Evolutionary conservation across 2,797 vertebrate genomes (phyloP), one percentile per base, ranked within the genome.

Genomic region (Gymnocypris eckloni): DNA sequence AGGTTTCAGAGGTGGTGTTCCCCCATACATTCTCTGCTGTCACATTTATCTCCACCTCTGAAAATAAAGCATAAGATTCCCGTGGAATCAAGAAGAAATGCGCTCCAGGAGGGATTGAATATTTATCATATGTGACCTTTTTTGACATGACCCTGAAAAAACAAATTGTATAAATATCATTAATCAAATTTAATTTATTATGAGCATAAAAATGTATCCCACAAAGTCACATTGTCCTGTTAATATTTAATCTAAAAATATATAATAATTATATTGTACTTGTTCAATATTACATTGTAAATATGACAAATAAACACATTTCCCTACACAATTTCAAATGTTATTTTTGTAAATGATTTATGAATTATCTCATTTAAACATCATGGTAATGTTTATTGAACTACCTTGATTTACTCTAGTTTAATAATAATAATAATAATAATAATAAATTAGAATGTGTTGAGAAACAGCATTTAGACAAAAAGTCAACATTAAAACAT

Each of bases 21-120:
- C 98, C 97, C n/a, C 98, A 91, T 1, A 90, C 90, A 4, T 99
- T 99, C 87, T 86, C 79, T 3, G 92, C 96, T 12, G 91, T 94
- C 73, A 99, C 96, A 87, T 94, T 95, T 88, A 99, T 88, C 81
- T 93, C 87, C 92, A 98, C 95, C 0, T 94, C 80, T 54, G 85
- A 85, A 86, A 94, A 96, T 1, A 96, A 67, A n/a, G 48, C 9
- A 16, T 97, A 95, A 80, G 91, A 90, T 1, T 0, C 7, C 12
- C 97, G 96, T 0, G 94, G 92, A 90, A 99, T 95, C 2, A 81
- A 92, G 83, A 92, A 96, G 85, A 0, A 89, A 81, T 90, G 93
- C 78, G 79, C 87, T n/a, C 93, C 92, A 39, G 81, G 22, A 1
- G 54, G 90, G 4, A 91, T 48, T 48, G 76, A 0, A 56, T 94